A percentile compares a stretch with the other conserved stretches of the same genome.
These are phyloP conservation scores for Scomberomorus guttatus DNA, from an alignment of 2,797 vertebrate species.

Conservation along the genomic window DNA sequence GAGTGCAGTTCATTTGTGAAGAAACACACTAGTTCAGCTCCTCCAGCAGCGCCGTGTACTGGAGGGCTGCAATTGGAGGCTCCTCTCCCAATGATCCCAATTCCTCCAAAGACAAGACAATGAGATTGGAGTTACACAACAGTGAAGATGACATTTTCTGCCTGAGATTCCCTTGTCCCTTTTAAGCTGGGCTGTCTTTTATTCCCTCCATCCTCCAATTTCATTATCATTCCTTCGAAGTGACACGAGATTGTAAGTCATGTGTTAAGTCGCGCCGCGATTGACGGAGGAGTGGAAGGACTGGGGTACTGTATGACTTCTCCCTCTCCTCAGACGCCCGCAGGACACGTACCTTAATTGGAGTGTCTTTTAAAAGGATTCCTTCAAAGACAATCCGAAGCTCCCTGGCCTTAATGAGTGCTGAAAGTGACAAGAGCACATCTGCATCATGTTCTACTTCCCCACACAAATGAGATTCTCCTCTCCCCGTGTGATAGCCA, in stretches of 20 bases:
- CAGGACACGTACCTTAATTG: slow-evolving; percentile 86
- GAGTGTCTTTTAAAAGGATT: slow-evolving; percentile 83
- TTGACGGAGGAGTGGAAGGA: slow-evolving; percentile 56
- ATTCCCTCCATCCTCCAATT: slow-evolving; percentile 61
- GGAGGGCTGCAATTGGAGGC: slow-evolving; percentile 45
- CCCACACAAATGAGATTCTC: slow-evolving; percentile 80
- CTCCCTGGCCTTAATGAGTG: slow-evolving; percentile 82
- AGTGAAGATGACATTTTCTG: slow-evolving; percentile 66
- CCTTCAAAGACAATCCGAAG: slow-evolving; percentile 81
- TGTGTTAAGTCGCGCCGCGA: slow-evolving; percentile 67
- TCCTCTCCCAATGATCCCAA: slow-evolving; percentile 50
- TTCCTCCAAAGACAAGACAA: slow-evolving; percentile 68
- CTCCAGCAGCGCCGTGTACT: slow-evolving; percentile 25
- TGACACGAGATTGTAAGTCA: slow-evolving; percentile 72
- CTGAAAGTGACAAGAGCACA: slow-evolving; percentile 82
- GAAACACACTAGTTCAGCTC: slow-evolving; percentile 63
- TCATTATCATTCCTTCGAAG: slow-evolving; percentile 76
- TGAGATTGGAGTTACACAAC: slow-evolving; percentile 69
- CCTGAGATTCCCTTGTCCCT: slow-evolving; percentile 59
- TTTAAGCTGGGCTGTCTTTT: slow-evolving; percentile 55
- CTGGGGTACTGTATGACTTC: slow-evolving; percentile 59
- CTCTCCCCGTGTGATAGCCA: slow-evolving; percentile 78
- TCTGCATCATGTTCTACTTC: slow-evolving; percentile 82
- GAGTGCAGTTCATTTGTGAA: slow-evolving; percentile 66
- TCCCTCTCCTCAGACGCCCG: slow-evolving; percentile 74